Evolutionary conservation across 2,888 invertebrate genomes (phyloP).

Genomic region (Polymixis flavicincta): DNA sequence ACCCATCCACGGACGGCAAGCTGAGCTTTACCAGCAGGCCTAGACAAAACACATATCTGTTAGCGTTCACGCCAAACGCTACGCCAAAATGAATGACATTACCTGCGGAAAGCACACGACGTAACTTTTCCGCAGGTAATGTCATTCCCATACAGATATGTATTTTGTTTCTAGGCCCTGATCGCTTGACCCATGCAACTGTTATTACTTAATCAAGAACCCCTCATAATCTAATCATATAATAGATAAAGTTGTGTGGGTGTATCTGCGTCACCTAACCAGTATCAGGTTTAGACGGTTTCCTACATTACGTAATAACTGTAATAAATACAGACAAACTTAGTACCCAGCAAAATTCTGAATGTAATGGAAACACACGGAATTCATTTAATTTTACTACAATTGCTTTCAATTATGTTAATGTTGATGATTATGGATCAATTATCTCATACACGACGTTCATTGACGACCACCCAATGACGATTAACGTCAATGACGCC

Average conservation of each 20-base stretch:
- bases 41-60: too few relatives aligned
- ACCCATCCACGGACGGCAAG: too few relatives aligned
- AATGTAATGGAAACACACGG: not conserved
- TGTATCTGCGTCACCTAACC: not conserved
- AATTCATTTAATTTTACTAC: slow-evolving; percentile 9
- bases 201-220: too few relatives aligned
- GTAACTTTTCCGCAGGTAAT: too few relatives aligned
- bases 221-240: not conserved
- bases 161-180: too few relatives aligned
- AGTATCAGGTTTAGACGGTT: not conserved
- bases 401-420: slow-evolving; percentile 21
- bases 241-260: not conserved
- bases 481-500: slow-evolving; percentile 22
- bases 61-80: too few relatives aligned
- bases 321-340: not conserved
- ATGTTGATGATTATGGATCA: slow-evolving; percentile 20
- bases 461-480: slow-evolving; percentile 10
- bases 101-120: too few relatives aligned
- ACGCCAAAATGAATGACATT: too few relatives aligned
- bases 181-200: too few relatives aligned
- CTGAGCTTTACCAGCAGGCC: too few relatives aligned
- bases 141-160: too few relatives aligned
- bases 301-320: not conserved
- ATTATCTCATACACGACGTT: slow-evolving; percentile 15
- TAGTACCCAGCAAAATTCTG: not conserved